Conservation (phyloP, 2,888 invertebrate genomes). For the Amphipoea lucens region DNA sequence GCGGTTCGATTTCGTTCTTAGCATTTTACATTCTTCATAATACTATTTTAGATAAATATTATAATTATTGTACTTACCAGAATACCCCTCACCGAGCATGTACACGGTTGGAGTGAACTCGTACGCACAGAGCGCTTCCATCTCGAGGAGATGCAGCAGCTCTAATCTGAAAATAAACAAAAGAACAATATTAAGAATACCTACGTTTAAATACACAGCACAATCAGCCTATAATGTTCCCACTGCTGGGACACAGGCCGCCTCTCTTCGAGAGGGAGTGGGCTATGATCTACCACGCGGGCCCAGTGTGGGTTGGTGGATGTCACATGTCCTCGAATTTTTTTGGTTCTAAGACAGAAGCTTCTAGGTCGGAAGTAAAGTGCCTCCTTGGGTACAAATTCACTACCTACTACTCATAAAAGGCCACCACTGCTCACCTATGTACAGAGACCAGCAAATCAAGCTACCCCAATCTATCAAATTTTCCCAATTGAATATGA, state of each 20-base stretch:
- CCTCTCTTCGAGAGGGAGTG: neutral
- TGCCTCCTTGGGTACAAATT: too few relatives aligned
- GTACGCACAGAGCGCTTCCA: conserved; percentile 73
- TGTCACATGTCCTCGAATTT: too few relatives aligned
- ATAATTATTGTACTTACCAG: conserved; percentile 68
- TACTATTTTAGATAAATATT: neutral
- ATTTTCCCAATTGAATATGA: too few relatives aligned
- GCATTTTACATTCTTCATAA: neutral
- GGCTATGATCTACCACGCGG: too few relatives aligned
- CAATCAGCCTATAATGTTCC: neutral
- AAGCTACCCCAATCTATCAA: too few relatives aligned
- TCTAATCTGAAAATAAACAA: conserved; percentile 50
- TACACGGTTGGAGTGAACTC: conserved; percentile 71
- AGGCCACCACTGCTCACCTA: too few relatives aligned
- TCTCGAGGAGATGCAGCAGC: conserved; percentile 62
- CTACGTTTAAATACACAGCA: too few relatives aligned
- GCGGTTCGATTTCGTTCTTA: neutral
- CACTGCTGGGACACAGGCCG: neutral
- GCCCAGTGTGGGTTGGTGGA: too few relatives aligned
- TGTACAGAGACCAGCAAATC: too few relatives aligned
- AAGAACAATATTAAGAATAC: neutral
- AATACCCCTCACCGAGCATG: conserved; percentile 74
- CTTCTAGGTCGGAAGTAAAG: too few relatives aligned
- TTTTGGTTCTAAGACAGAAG: too few relatives aligned
- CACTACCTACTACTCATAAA: too few relatives aligned